Evolutionary conservation across 2,888 invertebrate species (phyloP).

Genomic region (Teleiodes luculella): DNA sequence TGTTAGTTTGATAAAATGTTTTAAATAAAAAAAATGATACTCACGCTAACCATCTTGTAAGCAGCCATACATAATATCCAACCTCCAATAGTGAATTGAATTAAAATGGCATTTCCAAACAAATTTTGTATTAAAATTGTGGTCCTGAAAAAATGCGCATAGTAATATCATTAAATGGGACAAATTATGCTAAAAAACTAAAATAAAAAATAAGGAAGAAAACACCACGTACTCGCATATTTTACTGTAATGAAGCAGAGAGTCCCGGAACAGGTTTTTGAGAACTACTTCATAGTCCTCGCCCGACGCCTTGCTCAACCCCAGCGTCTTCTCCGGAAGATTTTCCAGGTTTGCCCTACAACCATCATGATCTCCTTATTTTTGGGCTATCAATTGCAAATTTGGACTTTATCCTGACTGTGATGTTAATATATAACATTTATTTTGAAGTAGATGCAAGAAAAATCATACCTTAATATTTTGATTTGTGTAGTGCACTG

Average conservation of each 20-base stretch:
- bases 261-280: slow-evolving; percentile 22
- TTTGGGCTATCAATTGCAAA: too few relatives aligned
- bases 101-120: slow-evolving; percentile 55
- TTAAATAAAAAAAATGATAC: slow-evolving; percentile 25
- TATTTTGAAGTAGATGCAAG: too few relatives aligned
- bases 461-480: slow-evolving; percentile 46
- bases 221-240: slow-evolving; percentile 42
- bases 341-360: slow-evolving; percentile 47
- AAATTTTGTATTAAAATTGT: slow-evolving; percentile 47
- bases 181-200: background rate
- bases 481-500: slow-evolving; percentile 59
- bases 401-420: too few relatives aligned
- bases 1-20: background rate
- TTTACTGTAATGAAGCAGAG: slow-evolving; percentile 47
- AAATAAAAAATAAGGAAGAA: too few relatives aligned
- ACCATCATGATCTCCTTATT: background rate
- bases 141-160: slow-evolving; percentile 39
- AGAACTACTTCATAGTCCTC: slow-evolving; percentile 35
- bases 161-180: background rate
- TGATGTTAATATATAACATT: too few relatives aligned
- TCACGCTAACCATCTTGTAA: slow-evolving; percentile 61
- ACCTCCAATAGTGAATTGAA: slow-evolving; percentile 65
- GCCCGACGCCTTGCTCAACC: slow-evolving; percentile 16
- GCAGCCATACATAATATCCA: slow-evolving; percentile 72
- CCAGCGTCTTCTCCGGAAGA: slow-evolving; percentile 38